These are phyloP conservation scores for Mixornis gularis DNA, from an alignment of 2,113 vertebrate genomes.

Conservation along the genomic window DNA sequence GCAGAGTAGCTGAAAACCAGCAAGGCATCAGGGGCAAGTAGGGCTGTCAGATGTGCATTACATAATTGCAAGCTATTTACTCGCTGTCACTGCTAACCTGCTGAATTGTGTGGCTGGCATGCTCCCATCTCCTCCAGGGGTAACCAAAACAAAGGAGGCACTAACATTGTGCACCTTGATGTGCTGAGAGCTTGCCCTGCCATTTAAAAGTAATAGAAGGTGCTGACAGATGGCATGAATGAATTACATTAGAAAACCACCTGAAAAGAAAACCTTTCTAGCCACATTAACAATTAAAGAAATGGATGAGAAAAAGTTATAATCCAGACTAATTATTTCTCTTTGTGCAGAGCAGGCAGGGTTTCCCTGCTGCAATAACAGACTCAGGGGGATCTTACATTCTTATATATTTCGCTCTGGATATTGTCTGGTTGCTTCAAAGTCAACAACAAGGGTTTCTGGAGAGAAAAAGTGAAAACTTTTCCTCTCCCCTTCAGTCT, in stretches of 20 bases:
- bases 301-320: not conserved
- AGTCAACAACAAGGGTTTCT: not conserved
- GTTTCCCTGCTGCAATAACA: not conserved
- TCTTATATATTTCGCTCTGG: not conserved
- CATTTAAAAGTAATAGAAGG: not conserved
- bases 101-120: constrained; percentile 15
- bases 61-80: constrained; percentile 22
- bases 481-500: not conserved
- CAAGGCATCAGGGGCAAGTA: not conserved
- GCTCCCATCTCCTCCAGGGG: constrained; percentile 14
- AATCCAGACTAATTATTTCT: not conserved
- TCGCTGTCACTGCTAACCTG: not conserved
- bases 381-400: not conserved
- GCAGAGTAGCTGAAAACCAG: not conserved
- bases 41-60: not conserved
- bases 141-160: constrained; percentile 22
- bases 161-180: constrained; percentile 20
- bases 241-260: not conserved
- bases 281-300: constrained; percentile 29
- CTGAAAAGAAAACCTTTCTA: not conserved
- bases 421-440: not conserved
- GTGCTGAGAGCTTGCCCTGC: not conserved
- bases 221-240: constrained; percentile 31
- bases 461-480: not conserved
- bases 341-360: not conserved